These are phyloP conservation scores for Quiscalus mexicanus DNA, from an alignment of 2,113 vertebrate species.

Conservation along the genomic window DNA sequence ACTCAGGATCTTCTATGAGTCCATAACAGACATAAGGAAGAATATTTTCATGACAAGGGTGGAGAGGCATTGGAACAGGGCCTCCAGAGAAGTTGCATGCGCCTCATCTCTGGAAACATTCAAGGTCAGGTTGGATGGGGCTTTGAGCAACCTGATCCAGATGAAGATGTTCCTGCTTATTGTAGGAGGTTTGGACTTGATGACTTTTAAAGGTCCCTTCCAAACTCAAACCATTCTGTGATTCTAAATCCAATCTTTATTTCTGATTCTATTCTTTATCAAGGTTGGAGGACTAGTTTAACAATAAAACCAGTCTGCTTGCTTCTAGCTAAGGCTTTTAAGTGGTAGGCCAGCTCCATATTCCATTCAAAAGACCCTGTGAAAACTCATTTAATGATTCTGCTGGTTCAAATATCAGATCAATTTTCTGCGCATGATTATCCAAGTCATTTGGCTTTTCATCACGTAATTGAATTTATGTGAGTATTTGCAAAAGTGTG, in stretches of 20 bases:
- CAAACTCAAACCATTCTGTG: background rate
- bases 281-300: background rate
- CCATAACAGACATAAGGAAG: background rate
- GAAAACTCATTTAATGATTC: background rate
- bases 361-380: background rate
- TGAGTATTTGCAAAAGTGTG: background rate
- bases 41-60: background rate
- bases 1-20: background rate
- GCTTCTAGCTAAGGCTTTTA: background rate
- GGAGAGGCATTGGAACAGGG: background rate
- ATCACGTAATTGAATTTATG: background rate
- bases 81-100: background rate
- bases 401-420: background rate
- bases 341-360: background rate
- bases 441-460: conserved; percentile 3
- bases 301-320: background rate
- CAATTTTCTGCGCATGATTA: background rate
- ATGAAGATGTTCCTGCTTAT: background rate
- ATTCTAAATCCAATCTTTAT: background rate
- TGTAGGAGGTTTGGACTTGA: background rate
- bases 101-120: background rate
- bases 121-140: background rate
- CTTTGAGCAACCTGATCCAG: background rate
- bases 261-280: background rate
- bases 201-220: background rate